These are phyloP conservation scores for Orycteropus afer DNA, from an alignment of 2,113 vertebrate species.

Conservation along the genomic window DNA sequence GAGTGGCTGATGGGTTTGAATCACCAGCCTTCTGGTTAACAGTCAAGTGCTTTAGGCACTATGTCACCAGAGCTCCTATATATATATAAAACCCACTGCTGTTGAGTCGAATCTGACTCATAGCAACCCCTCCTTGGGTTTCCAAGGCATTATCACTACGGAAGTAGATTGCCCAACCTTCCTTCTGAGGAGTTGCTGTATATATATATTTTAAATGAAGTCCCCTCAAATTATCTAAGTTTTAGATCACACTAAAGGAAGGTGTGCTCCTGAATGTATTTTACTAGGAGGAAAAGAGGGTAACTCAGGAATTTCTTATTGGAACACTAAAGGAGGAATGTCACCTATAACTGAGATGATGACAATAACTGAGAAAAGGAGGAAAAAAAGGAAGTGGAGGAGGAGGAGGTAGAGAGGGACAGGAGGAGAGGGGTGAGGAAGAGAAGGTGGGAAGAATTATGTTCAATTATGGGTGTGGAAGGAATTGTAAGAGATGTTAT, in stretches of 20 bases:
- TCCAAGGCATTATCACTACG: too few relatives aligned
- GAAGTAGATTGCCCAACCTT: too few relatives aligned
- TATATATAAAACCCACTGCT: too few relatives aligned
- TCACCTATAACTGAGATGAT: not conserved
- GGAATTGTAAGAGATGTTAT: not conserved
- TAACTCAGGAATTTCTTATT: not conserved
- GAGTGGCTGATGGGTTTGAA: too few relatives aligned
- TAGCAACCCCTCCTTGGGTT: too few relatives aligned
- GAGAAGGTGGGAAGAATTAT: not conserved
- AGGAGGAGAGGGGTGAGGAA: not conserved
- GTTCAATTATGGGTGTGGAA: not conserved
- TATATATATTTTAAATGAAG: not conserved
- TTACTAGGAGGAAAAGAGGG: not conserved
- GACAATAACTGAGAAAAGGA: not conserved
- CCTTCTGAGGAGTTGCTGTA: too few relatives aligned
- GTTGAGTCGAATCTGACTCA: too few relatives aligned
- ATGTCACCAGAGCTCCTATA: too few relatives aligned
- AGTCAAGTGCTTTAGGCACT: too few relatives aligned
- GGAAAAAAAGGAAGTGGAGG: not conserved
- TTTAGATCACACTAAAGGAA: not conserved
- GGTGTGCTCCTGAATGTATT: not conserved
- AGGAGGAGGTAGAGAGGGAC: rapidly evolving
- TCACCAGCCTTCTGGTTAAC: too few relatives aligned
- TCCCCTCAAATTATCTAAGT: not conserved
- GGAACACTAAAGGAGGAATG: not conserved